These are phyloP conservation scores for Grapholita molesta DNA, from an alignment of 1,140 invertebrate genomes.

Conservation along the genomic window DNA sequence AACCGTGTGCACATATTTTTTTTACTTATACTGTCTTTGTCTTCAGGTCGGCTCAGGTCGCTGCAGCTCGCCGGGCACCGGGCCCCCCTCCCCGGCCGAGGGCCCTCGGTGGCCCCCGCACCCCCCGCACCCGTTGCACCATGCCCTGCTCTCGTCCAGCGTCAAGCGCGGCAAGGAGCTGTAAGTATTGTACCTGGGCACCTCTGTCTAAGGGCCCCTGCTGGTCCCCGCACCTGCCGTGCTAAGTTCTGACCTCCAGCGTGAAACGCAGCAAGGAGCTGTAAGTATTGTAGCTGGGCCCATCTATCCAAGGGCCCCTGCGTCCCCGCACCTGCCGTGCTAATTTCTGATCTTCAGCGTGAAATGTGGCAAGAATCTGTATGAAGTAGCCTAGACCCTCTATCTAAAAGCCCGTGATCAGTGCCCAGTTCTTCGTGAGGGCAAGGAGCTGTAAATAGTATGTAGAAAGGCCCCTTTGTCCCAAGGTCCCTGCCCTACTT, in stretches of 20 bases:
- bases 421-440: too few relatives aligned
- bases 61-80: constrained; percentile 70
- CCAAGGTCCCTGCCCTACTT: too few relatives aligned
- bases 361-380: neutral
- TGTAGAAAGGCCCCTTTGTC: too few relatives aligned
- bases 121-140: constrained; percentile 70
- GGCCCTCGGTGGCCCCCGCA: constrained; percentile 66
- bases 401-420: too few relatives aligned
- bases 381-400: neutral
- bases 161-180: constrained; percentile 73
- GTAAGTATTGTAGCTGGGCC: constrained; percentile 64
- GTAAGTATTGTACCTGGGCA: constrained; percentile 65
- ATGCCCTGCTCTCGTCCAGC: constrained; percentile 64
- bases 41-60: constrained; percentile 66
- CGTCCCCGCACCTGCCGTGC: too few relatives aligned
- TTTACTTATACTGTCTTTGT: too few relatives aligned
- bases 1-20: too few relatives aligned
- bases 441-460: too few relatives aligned
- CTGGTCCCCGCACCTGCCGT: constrained; percentile 66
- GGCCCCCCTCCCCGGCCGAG: constrained; percentile 67
- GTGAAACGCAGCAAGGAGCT: constrained; percentile 71
- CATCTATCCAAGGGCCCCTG: too few relatives aligned
- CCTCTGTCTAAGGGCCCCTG: constrained; percentile 59
- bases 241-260: constrained; percentile 65
- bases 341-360: too few relatives aligned